Evolutionary conservation across 2,888 invertebrate species (phyloP).

Genomic region (Timandra comae): DNA sequence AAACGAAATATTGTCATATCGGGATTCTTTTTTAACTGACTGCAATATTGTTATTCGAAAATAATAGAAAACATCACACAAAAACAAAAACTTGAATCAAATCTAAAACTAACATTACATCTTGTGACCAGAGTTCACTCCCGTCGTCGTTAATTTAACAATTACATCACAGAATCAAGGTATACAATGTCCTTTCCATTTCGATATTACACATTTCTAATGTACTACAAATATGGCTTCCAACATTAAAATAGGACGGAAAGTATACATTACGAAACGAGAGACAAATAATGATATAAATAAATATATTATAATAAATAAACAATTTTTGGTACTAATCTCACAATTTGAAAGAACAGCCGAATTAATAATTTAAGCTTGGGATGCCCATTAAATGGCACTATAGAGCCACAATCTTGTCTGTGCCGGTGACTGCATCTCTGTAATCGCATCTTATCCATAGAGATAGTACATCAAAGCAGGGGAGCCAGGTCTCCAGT

Average conservation of each 20-base stretch:
- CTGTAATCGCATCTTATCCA: too few species aligned
- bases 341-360: constrained; percentile 10
- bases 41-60: too few species aligned
- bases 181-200: not conserved
- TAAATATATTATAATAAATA: too few species aligned
- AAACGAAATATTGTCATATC: not conserved
- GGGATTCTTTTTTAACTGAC: too few species aligned
- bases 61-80: not conserved
- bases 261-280: too few species aligned
- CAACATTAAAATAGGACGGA: constrained; percentile 13
- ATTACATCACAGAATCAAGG: constrained; percentile 43
- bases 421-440: too few species aligned
- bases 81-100: not conserved
- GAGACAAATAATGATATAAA: too few species aligned
- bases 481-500: too few species aligned
- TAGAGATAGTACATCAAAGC: too few species aligned
- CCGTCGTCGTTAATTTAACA: constrained; percentile 21
- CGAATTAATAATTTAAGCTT: constrained; percentile 11
- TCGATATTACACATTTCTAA: not conserved
- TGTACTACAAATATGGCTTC: not conserved
- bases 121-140: constrained; percentile 35
- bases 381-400: too few species aligned
- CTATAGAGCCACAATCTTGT: too few species aligned
- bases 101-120: constrained; percentile 12
- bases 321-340: constrained; percentile 16